A percentile compares a stretch with the other conserved stretches of the same genome.
phyloP scores from a whole-genome alignment of 2,888 invertebrate genomes.

The Pristionchus fissidentatus region DNA sequence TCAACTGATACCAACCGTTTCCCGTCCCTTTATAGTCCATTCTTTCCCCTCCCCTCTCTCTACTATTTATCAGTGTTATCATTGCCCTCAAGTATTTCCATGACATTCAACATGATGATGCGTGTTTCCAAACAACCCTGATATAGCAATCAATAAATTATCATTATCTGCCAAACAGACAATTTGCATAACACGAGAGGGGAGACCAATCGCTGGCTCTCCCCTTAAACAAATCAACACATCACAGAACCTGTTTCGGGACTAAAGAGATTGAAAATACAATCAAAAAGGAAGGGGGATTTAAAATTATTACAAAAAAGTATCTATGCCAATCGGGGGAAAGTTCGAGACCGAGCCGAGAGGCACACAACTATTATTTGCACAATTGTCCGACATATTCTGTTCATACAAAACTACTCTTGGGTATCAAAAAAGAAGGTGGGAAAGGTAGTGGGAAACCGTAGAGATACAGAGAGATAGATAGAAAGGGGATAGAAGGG shows the following conservation, averaged over 20 bases:
- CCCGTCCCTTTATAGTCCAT: slow-evolving; percentile 1
- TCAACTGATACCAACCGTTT: slow-evolving; percentile 2
- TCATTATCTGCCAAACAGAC: slow-evolving; percentile 41
- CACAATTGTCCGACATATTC: slow-evolving; percentile 42
- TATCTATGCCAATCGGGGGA: slow-evolving; percentile 8
- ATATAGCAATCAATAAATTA: slow-evolving; percentile 31
- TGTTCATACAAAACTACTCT: slow-evolving; percentile 14
- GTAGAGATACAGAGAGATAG: not conserved
- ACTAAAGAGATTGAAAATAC: slow-evolving; percentile 47
- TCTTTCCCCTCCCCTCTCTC: not conserved
- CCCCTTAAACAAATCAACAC: slow-evolving; percentile 43
- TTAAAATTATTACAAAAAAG: not conserved
- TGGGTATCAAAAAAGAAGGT: not conserved
- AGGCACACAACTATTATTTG: slow-evolving; percentile 39
- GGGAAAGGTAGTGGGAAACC: not conserved
- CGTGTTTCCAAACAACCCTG: not conserved
- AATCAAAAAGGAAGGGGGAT: not conserved
- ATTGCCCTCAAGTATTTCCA: slow-evolving; percentile 35
- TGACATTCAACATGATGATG: slow-evolving; percentile 42
- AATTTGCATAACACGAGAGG: not conserved
- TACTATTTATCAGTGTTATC: too few relatives aligned
- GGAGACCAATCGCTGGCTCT: slow-evolving; percentile 42
- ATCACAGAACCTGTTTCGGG: slow-evolving; percentile 48
- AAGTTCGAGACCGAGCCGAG: not conserved
- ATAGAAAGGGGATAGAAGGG: not conserved